Percentiles rank a stretch among this genome's conserved stretches.
Evolutionary conservation across 2,797 vertebrate species (phyloP).

Genomic region (Decapterus maruadsi): DNA sequence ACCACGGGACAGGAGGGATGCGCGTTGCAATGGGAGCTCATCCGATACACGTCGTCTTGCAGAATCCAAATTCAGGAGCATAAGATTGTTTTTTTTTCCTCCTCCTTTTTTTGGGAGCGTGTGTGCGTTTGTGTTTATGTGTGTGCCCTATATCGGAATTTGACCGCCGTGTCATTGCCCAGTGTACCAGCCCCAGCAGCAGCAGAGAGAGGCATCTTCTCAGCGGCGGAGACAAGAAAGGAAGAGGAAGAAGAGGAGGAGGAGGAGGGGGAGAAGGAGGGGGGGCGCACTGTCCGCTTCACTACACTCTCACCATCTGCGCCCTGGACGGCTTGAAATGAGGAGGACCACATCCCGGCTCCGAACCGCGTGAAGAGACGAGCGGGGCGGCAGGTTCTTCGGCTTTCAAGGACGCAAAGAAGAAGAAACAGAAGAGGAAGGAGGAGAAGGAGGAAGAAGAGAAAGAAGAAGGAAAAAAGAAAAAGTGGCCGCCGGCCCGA

Average conservation of each 20-base stretch:
- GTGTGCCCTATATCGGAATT: conserved; percentile 57
- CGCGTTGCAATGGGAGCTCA: conserved; percentile 43
- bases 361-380: conserved; percentile 64
- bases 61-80: conserved; percentile 41
- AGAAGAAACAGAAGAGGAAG: background rate
- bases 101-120: too few relatives aligned
- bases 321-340: conserved; percentile 65
- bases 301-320: conserved; percentile 56
- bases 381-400: conserved; percentile 55
- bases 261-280: too few relatives aligned
- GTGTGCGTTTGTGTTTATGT: too few relatives aligned
- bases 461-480: background rate
- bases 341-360: conserved; percentile 68
- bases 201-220: conserved; percentile 34
- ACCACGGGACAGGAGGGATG: conserved; percentile 60
- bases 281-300: conserved; percentile 32
- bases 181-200: conserved; percentile 28
- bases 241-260: background rate
- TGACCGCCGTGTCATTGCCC: conserved; percentile 75
- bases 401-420: conserved; percentile 70
- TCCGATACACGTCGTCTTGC: conserved; percentile 26
- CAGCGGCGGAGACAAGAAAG: conserved; percentile 3
- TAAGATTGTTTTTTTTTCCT: conserved; percentile 55
- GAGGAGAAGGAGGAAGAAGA: background rate
- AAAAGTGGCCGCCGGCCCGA: conserved; percentile 75